Evolutionary conservation across 2,888 invertebrate species (phyloP), one percentile per base, ranked within the genome.

Genomic region (Cordilura impudica): DNA sequence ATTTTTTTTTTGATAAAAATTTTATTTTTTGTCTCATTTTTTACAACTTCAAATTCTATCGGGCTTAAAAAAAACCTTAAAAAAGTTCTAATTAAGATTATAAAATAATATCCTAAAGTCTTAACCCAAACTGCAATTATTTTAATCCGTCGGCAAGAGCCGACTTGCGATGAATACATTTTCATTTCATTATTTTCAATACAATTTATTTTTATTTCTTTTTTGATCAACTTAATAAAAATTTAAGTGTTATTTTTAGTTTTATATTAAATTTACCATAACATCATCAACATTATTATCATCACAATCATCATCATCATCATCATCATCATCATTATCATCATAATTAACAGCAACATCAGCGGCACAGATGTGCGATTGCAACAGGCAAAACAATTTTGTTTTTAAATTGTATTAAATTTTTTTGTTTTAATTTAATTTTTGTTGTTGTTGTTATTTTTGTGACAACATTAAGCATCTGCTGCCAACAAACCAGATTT

Each of bases 401-500:
- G 21, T 70, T 71, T 45, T 19, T 49, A 53, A 66, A 54, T 66
- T 49, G 66, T 71, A 56, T 66, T 71, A 26, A 61, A 56, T 23
- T 51, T 26, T 7, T 47, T 47, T 47, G 1, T 8, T 19, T 47
- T 26, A 18, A 35, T 31, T n/a, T 29, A 43, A 14, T n/a, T 47
- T 43, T 29, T 65, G 12, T 14, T n/a, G n/a, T 14, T 23, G 51
- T 19, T 45, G 14, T 26, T 45, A 61, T 47, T 66, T 47, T 56
- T n/a, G 65, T 74, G 65, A 74, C 73, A 78, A 74, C 60, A 54
- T 70, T 71, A 51, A 66, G 70, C 78, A 75, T 75, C 74, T 79
- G 74, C 51, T 75, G 78, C 72, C 67, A 72, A 75, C 67, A 75
- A 75, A 75, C 67, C 35, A 69, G 56, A 69, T 63, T 76, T 14